Evolutionary conservation across 2,888 invertebrate species (phyloP).

Genomic region (Hyppa rectilinea): DNA sequence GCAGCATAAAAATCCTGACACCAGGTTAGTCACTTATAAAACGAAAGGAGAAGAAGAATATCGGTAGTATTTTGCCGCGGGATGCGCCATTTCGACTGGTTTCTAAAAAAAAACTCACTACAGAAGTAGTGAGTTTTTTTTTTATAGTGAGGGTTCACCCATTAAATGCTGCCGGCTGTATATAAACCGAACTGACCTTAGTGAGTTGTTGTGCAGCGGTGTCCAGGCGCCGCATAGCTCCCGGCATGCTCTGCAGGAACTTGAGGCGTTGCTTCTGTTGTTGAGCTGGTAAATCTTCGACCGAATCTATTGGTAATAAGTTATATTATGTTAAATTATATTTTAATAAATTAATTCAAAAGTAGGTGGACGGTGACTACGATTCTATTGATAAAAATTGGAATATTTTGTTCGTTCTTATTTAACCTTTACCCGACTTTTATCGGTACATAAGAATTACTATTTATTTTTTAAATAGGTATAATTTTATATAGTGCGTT

Average conservation of each 20-base stretch:
- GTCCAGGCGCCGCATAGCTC: constrained; percentile 62
- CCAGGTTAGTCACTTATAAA: no score
- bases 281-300: constrained; percentile 4
- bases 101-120: no score
- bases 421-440: neutral
- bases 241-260: constrained; percentile 66
- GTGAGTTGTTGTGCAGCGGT: constrained; percentile 67
- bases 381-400: neutral
- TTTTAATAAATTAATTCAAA: neutral
- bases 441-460: no score
- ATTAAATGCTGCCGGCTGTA: neutral
- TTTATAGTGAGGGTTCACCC: no score
- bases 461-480: no score
- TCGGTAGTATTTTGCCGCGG: no score
- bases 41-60: no score
- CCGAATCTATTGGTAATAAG: constrained; percentile 17
- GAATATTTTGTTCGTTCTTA: neutral
- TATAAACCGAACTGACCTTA: constrained; percentile 52
- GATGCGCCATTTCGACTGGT: no score
- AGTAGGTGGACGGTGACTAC: neutral
- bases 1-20: no score
- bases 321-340: neutral
- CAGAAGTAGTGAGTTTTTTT: no score
- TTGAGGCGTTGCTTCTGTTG: constrained; percentile 66
- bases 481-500: no score